phyloP scores from a whole-genome alignment of 2,797 vertebrate genomes.

The Leptatherina wallacei region DNA sequence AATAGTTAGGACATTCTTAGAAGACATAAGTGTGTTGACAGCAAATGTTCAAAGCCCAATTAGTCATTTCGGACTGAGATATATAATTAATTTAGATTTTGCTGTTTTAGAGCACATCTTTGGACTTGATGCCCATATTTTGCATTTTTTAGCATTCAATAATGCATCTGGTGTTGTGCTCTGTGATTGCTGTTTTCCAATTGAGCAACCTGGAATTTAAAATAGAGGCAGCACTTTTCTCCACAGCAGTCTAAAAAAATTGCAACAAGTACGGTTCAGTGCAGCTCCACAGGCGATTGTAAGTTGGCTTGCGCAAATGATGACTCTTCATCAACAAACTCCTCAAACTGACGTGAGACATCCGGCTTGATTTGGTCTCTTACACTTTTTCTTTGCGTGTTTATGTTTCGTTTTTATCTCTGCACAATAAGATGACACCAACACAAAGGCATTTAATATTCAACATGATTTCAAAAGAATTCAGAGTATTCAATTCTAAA shows the following conservation, averaged over 20 bases:
- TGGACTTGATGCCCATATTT: not conserved
- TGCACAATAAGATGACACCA: not conserved
- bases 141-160: slow-evolving; percentile 6
- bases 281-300: not conserved
- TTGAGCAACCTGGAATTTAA: slow-evolving; percentile 18
- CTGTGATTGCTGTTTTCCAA: slow-evolving; percentile 18
- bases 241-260: not conserved
- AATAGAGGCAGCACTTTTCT: slow-evolving; percentile 7
- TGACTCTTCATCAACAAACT: not conserved
- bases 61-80: not conserved
- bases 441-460: not conserved
- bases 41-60: not conserved
- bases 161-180: slow-evolving; percentile 10
- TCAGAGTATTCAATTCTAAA: too few relatives aligned
- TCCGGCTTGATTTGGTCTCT: not conserved
- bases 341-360: not conserved
- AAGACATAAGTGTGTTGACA: not conserved
- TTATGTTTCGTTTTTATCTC: not conserved
- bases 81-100: not conserved
- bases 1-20: not conserved
- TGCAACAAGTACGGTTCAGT: not conserved
- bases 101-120: not conserved
- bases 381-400: not conserved
- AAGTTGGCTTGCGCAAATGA: not conserved
- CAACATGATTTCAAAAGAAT: not conserved